Conservation (phyloP, 2,113 vertebrate genomes). For the Phoenicopterus ruber region DNA sequence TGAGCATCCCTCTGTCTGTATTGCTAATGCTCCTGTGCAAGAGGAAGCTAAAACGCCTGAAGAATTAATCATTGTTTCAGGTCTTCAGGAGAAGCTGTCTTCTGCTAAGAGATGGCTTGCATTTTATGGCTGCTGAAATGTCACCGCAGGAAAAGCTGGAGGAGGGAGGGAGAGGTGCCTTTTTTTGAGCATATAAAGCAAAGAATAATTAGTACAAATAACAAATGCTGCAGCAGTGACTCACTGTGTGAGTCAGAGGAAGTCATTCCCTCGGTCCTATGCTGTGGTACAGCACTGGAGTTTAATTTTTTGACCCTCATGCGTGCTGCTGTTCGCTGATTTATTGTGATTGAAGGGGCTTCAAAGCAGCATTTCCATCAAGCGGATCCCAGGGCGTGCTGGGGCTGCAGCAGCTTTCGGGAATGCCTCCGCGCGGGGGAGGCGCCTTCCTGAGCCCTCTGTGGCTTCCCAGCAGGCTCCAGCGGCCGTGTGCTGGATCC, state of each 20-base stretch:
- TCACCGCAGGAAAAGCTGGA: constrained; percentile 33
- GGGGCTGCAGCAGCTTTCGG: background rate
- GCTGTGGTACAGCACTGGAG: background rate
- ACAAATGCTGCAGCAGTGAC: constrained; percentile 76
- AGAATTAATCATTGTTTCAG: constrained; percentile 14
- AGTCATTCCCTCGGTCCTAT: background rate
- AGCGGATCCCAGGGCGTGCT: background rate
- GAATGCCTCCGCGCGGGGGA: background rate
- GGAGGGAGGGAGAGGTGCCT: constrained; percentile 51
- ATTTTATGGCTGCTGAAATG: constrained; percentile 25
- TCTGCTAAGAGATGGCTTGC: background rate
- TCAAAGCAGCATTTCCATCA: background rate
- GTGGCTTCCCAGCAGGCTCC: background rate
- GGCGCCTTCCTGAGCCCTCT: background rate
- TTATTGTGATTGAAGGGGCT: background rate
- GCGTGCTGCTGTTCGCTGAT: background rate
- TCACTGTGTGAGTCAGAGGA: constrained; percentile 75
- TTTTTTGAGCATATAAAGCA: constrained; percentile 38
- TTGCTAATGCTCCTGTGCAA: background rate
- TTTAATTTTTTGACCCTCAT: background rate
- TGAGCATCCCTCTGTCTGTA: background rate
- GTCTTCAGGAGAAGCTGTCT: background rate
- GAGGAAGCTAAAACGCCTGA: background rate
- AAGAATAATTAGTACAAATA: constrained; percentile 43
- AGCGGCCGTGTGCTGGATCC: background rate